Evolutionary conservation across 2,888 invertebrate species (phyloP).

Genomic region (Amiota minor): DNA sequence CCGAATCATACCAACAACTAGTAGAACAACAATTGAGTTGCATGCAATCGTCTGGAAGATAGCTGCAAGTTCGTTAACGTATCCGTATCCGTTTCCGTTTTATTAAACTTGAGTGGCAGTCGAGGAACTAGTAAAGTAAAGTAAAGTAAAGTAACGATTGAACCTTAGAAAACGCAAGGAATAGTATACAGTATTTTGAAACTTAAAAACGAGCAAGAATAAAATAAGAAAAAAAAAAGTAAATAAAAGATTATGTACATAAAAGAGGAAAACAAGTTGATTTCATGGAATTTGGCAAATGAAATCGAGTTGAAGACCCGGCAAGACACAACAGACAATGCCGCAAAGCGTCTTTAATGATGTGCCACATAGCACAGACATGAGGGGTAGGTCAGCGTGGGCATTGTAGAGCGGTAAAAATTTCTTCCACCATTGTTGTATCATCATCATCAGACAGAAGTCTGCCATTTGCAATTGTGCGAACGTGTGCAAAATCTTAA

Average conservation of each 20-base stretch:
- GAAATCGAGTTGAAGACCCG: constrained; percentile 30
- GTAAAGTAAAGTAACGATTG: neutral
- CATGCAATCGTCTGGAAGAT: constrained; percentile 48
- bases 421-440: neutral
- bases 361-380: neutral
- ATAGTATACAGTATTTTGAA: neutral
- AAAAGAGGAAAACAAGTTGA: constrained; percentile 30
- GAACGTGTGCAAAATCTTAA: constrained; percentile 56
- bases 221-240: constrained; percentile 1
- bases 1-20: neutral
- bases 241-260: constrained; percentile 1
- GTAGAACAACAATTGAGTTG: constrained; percentile 7
- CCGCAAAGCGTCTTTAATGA: constrained; percentile 22
- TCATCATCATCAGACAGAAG: neutral
- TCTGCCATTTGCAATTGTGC: constrained; percentile 48
- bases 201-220: neutral
- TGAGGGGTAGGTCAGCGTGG: neutral
- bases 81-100: constrained; percentile 49
- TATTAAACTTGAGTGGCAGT: constrained; percentile 47
- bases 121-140: neutral
- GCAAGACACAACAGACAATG: constrained; percentile 16
- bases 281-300: constrained; percentile 40
- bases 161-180: neutral
- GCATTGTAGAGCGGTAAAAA: neutral
- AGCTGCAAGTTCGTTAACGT: constrained; percentile 55